A percentile compares a stretch with the other conserved stretches of the same genome.
Evolutionary conservation across 2,113 vertebrate genomes (phyloP).

Genomic region (Lontra canadensis): DNA sequence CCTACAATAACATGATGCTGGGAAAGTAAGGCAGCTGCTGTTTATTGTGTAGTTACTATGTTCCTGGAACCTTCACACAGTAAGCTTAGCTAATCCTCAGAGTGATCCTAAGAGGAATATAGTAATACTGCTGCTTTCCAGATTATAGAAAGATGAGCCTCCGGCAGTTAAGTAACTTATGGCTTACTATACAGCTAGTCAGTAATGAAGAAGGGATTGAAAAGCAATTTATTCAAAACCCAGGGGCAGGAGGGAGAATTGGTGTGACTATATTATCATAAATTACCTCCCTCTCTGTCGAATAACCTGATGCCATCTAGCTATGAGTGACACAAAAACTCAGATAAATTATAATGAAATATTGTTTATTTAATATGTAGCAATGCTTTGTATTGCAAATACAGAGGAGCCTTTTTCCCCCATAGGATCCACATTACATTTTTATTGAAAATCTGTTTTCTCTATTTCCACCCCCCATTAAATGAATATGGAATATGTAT

Average conservation of each 20-base stretch:
- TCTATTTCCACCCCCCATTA: not conserved
- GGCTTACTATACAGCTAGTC: not conserved
- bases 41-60: not conserved
- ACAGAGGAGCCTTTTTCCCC: not conserved
- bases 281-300: not conserved
- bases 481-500: not conserved
- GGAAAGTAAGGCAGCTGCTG: not conserved
- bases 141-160: not conserved
- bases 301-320: not conserved
- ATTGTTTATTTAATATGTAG: not conserved
- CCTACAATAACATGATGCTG: not conserved
- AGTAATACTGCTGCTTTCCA: not conserved
- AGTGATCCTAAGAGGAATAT: not conserved
- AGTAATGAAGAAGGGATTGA: not conserved
- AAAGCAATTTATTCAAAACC: not conserved
- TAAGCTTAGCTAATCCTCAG: not conserved
- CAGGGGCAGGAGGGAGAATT: not conserved
- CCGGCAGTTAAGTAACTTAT: not conserved
- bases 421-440: not conserved
- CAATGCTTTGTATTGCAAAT: not conserved
- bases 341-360: not conserved
- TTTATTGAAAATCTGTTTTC: not conserved
- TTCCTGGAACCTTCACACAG: not conserved
- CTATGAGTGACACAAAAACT: not conserved
- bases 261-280: not conserved